Base-by-base conservation (phyloP, 1,140 invertebrate genomes). In the Meloidogyne floridensis region DNA sequence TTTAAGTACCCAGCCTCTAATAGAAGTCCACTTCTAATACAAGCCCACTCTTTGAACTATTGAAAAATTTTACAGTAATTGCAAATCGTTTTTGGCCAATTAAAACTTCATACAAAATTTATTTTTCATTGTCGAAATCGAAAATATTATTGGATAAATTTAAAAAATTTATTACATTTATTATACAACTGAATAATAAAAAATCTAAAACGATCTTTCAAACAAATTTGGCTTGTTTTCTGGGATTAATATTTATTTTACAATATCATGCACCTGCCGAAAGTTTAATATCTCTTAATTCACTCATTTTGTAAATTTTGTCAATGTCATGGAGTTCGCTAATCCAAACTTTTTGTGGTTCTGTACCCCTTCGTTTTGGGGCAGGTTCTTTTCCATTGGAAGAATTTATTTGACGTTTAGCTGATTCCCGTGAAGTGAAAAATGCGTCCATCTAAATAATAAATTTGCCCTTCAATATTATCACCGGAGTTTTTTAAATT, bases 321-420 rank as follows among this genome's bases (percentile, higher is more conserved):
- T 85, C 84, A 53, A 85, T 85, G 74, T 85, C 84, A 70, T 65
- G 86, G 9, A 85, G 70, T 43, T 85, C 83, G 69, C 84, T 85
- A 51, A 85, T 85, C 84, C 84, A 85, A 75, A 85, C 47, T 80
- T 85, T 85, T 72, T 84, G 83, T 18, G 69, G 77, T 65, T 81
- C 83, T 11, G 82, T 76, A 18, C 76, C 15, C 11, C 79, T 77
- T n/a, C 65, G 32, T 32, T 83, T 83, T 70, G 75, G 65, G 8
- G 47, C n/a, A 69, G 65, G 65, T 72, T 69, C 77, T 51, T 18
- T 13, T 51, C 54, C 59, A 43, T 78, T 71, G 9, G 51, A 11
- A n/a, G 51, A 11, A 2, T 20, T 65, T 11, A 71, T 32, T 42
- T 47, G 79, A 7, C 65, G 43, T 69, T 85, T 83, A 7, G 72